Conservation (phyloP, 2,888 invertebrate species). For the Dasypogon diadema region DNA sequence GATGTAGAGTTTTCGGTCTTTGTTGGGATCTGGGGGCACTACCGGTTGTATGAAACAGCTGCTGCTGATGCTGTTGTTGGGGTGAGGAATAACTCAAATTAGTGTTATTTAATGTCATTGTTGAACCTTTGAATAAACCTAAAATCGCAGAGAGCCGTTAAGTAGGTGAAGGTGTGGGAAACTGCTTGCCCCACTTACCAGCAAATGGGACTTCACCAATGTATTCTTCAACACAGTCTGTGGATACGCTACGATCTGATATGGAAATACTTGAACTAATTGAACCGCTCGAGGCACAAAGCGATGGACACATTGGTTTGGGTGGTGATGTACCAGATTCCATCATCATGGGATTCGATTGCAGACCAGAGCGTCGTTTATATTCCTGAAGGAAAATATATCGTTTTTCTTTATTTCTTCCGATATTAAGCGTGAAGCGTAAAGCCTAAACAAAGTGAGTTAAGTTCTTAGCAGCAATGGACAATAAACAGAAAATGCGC, state of each 20-base stretch:
- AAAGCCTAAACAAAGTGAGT: too few relatives aligned
- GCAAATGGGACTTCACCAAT: slow-evolving; percentile 89
- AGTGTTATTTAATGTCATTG: slow-evolving; percentile 76
- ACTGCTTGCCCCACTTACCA: slow-evolving; percentile 79
- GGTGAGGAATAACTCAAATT: slow-evolving; percentile 43
- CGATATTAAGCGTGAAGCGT: too few relatives aligned
- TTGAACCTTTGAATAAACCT: slow-evolving; percentile 87
- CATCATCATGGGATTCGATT: slow-evolving; percentile 67
- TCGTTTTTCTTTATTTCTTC: background rate
- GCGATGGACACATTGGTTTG: slow-evolving; percentile 54
- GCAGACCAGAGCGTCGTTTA: slow-evolving; percentile 79
- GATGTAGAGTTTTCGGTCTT: slow-evolving; percentile 40
- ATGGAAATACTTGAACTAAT: slow-evolving; percentile 79
- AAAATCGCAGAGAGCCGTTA: too few relatives aligned
- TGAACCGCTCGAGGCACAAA: slow-evolving; percentile 75
- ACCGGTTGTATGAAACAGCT: slow-evolving; percentile 58
- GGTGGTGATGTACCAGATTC: slow-evolving; percentile 64
- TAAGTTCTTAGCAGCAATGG: too few relatives aligned
- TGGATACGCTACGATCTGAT: slow-evolving; percentile 80
- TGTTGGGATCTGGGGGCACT: slow-evolving; percentile 20
- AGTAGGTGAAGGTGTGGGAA: too few relatives aligned
- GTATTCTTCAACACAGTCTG: slow-evolving; percentile 86
- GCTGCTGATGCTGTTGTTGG: slow-evolving; percentile 60
- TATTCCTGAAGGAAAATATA: slow-evolving; percentile 74
- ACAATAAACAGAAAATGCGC: too few relatives aligned